Conservation (phyloP, 2,797 vertebrate genomes). For the Acipenser oxyrinchus region DNA sequence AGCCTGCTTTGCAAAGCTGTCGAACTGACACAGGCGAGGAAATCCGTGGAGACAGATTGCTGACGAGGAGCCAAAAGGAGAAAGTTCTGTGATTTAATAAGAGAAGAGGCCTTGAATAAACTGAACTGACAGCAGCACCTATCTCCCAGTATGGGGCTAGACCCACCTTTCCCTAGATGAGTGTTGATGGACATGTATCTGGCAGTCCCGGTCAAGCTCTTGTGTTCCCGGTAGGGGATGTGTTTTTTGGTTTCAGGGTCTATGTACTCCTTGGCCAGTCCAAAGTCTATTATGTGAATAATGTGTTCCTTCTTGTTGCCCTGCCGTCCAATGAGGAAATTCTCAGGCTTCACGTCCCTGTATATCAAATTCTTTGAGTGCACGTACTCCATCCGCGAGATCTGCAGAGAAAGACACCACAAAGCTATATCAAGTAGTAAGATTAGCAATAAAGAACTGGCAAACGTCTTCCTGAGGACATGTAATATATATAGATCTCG, state of each 20-base stretch:
- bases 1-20: too few relatives aligned
- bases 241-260: constrained; percentile 94
- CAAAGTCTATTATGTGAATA: constrained; percentile 95
- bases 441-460: too few relatives aligned
- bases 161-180: constrained; percentile 88
- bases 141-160: not conserved
- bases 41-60: too few relatives aligned
- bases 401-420: constrained; percentile 44
- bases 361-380: constrained; percentile 93
- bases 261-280: constrained; percentile 87
- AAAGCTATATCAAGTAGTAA: too few relatives aligned
- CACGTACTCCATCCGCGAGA: constrained; percentile 90
- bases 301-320: constrained; percentile 86
- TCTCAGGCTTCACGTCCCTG: constrained; percentile 91
- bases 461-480: too few relatives aligned
- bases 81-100: too few relatives aligned
- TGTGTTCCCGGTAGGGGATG: constrained; percentile 93
- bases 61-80: too few relatives aligned
- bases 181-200: constrained; percentile 97
- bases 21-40: too few relatives aligned
- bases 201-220: constrained; percentile 92
- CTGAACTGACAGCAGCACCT: too few relatives aligned
- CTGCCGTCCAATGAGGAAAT: constrained; percentile 87
- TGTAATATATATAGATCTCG: too few relatives aligned
- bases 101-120: too few relatives aligned